Percentiles rank a stretch among this genome's conserved stretches.
These are phyloP conservation scores for Heliconius himera DNA, from an alignment of 1,140 invertebrate species.

Conservation along the genomic window DNA sequence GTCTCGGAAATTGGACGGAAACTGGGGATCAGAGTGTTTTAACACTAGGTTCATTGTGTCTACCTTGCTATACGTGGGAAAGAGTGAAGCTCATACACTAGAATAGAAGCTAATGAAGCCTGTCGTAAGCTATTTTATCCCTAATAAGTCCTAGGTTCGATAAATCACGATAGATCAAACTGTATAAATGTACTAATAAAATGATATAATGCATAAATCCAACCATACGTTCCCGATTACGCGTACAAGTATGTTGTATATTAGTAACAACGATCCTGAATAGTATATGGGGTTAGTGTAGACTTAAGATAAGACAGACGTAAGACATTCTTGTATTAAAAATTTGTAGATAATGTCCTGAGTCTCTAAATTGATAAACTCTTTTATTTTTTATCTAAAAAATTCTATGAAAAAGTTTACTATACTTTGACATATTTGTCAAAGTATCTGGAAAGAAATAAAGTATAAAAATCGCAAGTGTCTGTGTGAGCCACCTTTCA, in stretches of 20 bases:
- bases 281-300: not conserved
- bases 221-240: conserved; percentile 24
- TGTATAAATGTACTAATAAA: not conserved
- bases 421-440: too few species aligned
- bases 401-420: too few species aligned
- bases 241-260: conserved; percentile 27
- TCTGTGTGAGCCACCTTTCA: not conserved
- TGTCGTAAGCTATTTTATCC: not conserved
- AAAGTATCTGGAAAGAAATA: too few species aligned
- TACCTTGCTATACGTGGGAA: not conserved
- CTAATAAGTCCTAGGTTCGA: not conserved
- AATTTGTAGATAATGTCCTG: not conserved
- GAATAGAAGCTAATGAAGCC: not conserved
- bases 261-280: conserved; percentile 11
- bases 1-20: too few species aligned
- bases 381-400: too few species aligned
- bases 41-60: not conserved
- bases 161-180: conserved; percentile 3
- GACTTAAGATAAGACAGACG: conserved; percentile 6
- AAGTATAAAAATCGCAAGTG: not conserved
- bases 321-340: not conserved
- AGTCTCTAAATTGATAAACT: too few species aligned
- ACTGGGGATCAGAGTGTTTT: not conserved
- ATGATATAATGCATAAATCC: not conserved
- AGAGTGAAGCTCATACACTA: not conserved